Conservation (phyloP, 2,888 invertebrate genomes). For the Malachius bipustulatus region DNA sequence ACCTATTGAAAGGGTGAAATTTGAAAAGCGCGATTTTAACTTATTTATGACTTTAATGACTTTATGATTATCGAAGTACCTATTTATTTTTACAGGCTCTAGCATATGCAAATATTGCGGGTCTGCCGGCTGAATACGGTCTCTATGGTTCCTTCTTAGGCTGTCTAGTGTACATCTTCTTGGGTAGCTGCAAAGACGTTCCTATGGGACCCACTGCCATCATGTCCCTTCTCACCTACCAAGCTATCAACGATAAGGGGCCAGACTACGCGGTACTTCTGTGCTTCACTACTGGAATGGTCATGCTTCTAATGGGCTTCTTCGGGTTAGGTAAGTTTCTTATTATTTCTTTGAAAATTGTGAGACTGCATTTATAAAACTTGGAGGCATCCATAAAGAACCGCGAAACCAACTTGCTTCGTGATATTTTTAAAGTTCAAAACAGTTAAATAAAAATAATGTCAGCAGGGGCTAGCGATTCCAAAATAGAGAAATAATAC, state of each 20-base stretch:
- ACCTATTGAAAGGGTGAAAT: no score
- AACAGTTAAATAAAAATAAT: no score
- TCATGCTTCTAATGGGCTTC: slow-evolving; percentile 70
- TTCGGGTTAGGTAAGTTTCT: slow-evolving; percentile 55
- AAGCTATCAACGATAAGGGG: slow-evolving; percentile 54
- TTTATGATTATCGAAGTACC: no score
- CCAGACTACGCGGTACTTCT: slow-evolving; percentile 63
- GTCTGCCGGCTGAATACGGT: slow-evolving; percentile 71
- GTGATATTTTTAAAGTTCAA: slow-evolving; percentile 4
- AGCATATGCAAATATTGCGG: slow-evolving; percentile 44
- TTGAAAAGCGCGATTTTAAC: no score
- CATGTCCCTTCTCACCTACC: slow-evolving; percentile 73
- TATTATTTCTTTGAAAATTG: no score
- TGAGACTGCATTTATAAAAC: no score
- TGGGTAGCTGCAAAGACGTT: slow-evolving; percentile 87
- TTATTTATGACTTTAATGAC: no score
- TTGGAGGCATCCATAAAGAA: no score
- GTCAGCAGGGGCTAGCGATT: no score
- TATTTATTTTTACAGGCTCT: no score
- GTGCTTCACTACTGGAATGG: slow-evolving; percentile 59
- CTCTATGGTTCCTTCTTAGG: slow-evolving; percentile 90
- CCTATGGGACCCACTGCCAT: slow-evolving; percentile 91
- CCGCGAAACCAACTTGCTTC: neutral
- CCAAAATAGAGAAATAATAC: no score
- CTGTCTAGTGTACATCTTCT: slow-evolving; percentile 77